These are phyloP conservation scores for Ammodytes marinus DNA, from an alignment of 2,113 vertebrate genomes.

Conservation along the genomic window DNA sequence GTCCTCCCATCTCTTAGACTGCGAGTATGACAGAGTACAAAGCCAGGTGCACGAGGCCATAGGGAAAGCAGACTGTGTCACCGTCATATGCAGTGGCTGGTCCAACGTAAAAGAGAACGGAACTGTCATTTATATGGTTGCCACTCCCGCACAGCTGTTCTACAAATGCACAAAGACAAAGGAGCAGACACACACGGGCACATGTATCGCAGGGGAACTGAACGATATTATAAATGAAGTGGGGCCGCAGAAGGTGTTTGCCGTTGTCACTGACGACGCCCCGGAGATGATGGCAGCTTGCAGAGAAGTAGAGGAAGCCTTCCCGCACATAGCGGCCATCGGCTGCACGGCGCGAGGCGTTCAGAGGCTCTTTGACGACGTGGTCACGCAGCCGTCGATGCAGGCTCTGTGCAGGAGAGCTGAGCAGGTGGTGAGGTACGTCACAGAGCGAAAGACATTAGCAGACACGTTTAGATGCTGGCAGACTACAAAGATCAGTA, in stretches of 20 bases:
- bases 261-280: conserved; percentile 60
- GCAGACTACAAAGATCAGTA: conserved; percentile 39
- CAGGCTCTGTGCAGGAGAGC: conserved; percentile 57
- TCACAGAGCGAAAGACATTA: conserved; percentile 17
- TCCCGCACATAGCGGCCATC: conserved; percentile 60
- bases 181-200: conserved; percentile 26
- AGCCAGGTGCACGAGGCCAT: conserved; percentile 58
- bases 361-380: conserved; percentile 57
- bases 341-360: conserved; percentile 43
- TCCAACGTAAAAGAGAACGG: conserved; percentile 47
- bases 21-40: conserved; percentile 63
- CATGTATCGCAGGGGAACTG: conserved; percentile 51
- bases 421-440: conserved; percentile 50
- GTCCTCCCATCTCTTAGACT: conserved; percentile 67
- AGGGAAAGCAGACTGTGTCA: conserved; percentile 57
- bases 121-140: conserved; percentile 55
- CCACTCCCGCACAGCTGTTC: conserved; percentile 57
- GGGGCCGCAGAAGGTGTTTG: conserved; percentile 63
- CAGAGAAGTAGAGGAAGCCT: conserved; percentile 62
- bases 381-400: conserved; percentile 47
- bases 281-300: conserved; percentile 58
- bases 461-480: conserved; percentile 36
- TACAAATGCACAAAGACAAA: conserved; percentile 52
- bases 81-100: conserved; percentile 59
- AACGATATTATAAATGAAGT: conserved; percentile 65